Conservation (phyloP, 2,888 invertebrate genomes). For the Caenorhabditis uteleia region DNA sequence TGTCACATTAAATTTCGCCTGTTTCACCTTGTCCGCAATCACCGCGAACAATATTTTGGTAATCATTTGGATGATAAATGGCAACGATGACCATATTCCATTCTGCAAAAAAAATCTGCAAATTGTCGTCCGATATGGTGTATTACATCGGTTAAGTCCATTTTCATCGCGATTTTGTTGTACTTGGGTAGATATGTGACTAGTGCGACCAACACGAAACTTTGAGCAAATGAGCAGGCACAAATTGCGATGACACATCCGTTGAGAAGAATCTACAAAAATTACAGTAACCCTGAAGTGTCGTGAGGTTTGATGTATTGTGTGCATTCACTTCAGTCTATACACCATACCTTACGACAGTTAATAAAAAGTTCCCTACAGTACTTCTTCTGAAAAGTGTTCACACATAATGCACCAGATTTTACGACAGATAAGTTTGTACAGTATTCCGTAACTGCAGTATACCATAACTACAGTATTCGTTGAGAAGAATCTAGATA, state of each 20-base stretch:
- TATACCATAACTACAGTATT: too few relatives aligned
- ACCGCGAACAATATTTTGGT: constrained; percentile 61
- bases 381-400: neutral
- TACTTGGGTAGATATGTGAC: constrained; percentile 64
- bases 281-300: neutral
- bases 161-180: constrained; percentile 56
- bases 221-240: constrained; percentile 63
- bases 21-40: constrained; percentile 60
- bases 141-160: constrained; percentile 51
- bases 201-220: constrained; percentile 60
- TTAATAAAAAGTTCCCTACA: neutral
- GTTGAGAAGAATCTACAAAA: constrained; percentile 54
- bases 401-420: too few relatives aligned
- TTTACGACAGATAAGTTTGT: too few relatives aligned
- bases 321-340: too few relatives aligned
- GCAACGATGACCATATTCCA: constrained; percentile 62
- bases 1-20: constrained; percentile 43
- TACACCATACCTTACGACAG: neutral
- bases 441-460: too few relatives aligned
- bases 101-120: constrained; percentile 57
- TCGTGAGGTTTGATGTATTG: too few relatives aligned
- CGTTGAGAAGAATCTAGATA: too few relatives aligned
- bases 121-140: neutral
- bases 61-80: constrained; percentile 60
- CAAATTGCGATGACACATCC: constrained; percentile 62